Evolutionary conservation across 2,113 vertebrate species (phyloP), one percentile per base, ranked within the genome.

Genomic region (Cnemophilus loriae): DNA sequence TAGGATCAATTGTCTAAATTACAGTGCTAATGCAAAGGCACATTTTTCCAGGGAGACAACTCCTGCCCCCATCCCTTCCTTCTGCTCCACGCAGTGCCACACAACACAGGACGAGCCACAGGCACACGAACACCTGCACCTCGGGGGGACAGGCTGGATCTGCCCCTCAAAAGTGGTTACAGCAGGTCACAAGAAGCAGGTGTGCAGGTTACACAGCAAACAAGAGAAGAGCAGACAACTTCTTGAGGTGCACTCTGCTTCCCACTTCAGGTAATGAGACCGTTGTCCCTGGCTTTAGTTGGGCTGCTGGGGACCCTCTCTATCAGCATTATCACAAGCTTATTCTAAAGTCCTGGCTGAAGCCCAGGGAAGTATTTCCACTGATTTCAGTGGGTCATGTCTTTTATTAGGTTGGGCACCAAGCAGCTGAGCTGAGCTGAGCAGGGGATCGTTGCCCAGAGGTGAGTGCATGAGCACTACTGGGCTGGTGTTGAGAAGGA

Each of bases 1-100:
- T 44, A 75, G 50, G 32, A 67, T 46, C 18, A 42, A 11, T 46
- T 65, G 16, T 44, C 37, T 77, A 22, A 59, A 88, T 74, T 33
- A 52, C 20, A 56, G 39, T 28, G 57, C 4, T 46, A 55, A 65
- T 0, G 2, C 7, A 44, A 59, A 76, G 7, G 2, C 12, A 13
- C 4, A 1, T 69, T 53, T 76, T 76, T 17, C 15, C 0, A 3
- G 16, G 24, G 32, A 69, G 7, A 28, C 13, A 76, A 0, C 8
- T 41, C 49, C 49, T 49, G 9, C 11, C 20, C 10, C n/a, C 20
- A 46, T 0, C 26, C 9, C 35, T 84, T 55, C 53, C n/a, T 76
- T 65, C 49, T 69, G 65, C 57, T 79, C n/a, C 11, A 16, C 4
- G 1, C 37, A 65, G 65, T 19, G 27, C 49, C 17, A 24, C 19